Evolutionary conservation across 30 jellyfish, hydroid and myxozoan species (phyloP), one percentile per base, ranked within the genome.

Genomic region (Hydra vulgaris): DNA sequence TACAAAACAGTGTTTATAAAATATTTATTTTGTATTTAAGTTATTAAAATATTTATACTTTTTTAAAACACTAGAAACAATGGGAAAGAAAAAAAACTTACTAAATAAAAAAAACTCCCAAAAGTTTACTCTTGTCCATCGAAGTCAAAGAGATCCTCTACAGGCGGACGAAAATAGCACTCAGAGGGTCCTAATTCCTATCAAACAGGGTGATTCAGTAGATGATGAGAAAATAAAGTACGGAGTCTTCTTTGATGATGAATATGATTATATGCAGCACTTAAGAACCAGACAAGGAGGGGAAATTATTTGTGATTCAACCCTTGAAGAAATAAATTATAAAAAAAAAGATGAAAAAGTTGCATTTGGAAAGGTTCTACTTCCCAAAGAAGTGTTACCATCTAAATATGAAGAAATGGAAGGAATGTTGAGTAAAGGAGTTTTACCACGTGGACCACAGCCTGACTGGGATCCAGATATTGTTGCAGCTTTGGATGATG

Each of bases 401-500:
- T 90, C 97, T 25, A 88, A 82, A 77, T 66, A 66, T 70, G 97
- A 90, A 69, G 97, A 86, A 67, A 79, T 61, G 12, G 86, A 73
- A 23, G 97, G 97, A n/a, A 82, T 90, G 93, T 84, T 90, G 7
- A 82, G 67, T 40, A 86, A 86, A 54, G 97, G 97, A 7, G 96
- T 86, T 0, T 80, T 90, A 8, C 95, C 96, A 4, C 76, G 93
- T 18, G 97, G 97, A 16, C 95, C 95, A 1, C 95, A 90, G 20
- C 97, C 97, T 25, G 87, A 90, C 66, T 85, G 95, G 95, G 97
- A 90, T 76, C 97, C 97, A 23, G 97, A 90, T 83, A 86, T 90
- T 55, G 97, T 90, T 52, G 96, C 79, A 70, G 95, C 96, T 0
- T 81, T 90, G 21, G 97, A 90, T 79, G 97, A 83, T 27, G 97